These are phyloP conservation scores for Tromatobia lineatoria DNA, from an alignment of 2,888 invertebrate genomes.

Conservation along the genomic window DNA sequence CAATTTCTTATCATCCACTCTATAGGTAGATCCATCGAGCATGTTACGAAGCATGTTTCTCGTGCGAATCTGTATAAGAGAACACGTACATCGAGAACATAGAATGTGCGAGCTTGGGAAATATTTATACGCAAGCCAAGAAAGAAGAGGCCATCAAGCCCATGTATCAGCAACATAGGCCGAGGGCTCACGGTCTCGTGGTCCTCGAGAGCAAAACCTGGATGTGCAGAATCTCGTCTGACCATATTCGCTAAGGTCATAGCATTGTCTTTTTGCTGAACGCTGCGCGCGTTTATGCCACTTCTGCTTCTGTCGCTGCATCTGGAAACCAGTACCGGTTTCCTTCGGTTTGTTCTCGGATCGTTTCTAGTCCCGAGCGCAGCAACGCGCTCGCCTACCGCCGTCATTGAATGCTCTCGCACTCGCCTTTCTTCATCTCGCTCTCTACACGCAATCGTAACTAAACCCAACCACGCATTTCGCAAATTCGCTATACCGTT, in stretches of 20 bases:
- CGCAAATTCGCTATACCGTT: slow-evolving; percentile 13
- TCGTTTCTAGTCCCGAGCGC: slow-evolving; percentile 34
- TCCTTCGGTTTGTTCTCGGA: slow-evolving; percentile 39
- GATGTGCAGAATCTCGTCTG: slow-evolving; percentile 78
- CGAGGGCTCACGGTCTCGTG: slow-evolving; percentile 37
- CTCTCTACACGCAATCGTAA: not conserved
- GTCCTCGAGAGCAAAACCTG: slow-evolving; percentile 73
- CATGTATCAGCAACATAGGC: slow-evolving; percentile 35
- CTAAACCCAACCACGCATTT: not conserved
- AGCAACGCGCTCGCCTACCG: slow-evolving; percentile 27
- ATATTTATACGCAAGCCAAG: slow-evolving; percentile 29
- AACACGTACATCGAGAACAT: slow-evolving; percentile 6
- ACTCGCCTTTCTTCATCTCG: slow-evolving; percentile 5
- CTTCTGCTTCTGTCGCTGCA: slow-evolving; percentile 30
- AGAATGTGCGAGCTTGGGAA: slow-evolving; percentile 30
- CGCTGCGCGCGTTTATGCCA: slow-evolving; percentile 12
- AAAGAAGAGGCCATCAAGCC: slow-evolving; percentile 48
- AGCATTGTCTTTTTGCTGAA: slow-evolving; percentile 76
- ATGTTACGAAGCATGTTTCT: not conserved
- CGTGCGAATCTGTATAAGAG: slow-evolving; percentile 16
- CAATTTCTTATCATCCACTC: not conserved
- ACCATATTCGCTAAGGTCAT: slow-evolving; percentile 82
- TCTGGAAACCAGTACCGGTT: slow-evolving; percentile 75
- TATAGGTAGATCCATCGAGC: not conserved
- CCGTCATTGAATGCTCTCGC: slow-evolving; percentile 10